Conservation (phyloP, 2,888 invertebrate species). For the Cylindroiulus punctatus region DNA sequence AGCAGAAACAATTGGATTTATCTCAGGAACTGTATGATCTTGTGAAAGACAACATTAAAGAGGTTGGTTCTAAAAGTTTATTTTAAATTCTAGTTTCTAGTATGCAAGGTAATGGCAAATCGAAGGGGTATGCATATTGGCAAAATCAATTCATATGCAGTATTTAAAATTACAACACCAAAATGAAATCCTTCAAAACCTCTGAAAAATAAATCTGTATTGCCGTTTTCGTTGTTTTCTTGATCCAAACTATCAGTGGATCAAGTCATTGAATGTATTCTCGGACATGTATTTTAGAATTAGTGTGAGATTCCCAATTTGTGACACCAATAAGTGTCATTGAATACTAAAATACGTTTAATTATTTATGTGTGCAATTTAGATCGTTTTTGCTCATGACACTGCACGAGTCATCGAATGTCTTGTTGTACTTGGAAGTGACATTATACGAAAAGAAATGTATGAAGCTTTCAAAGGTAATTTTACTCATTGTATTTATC, state of each 20-base stretch:
- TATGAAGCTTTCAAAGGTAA: constrained; percentile 68
- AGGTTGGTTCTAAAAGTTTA: constrained; percentile 58
- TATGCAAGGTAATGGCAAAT: not conserved
- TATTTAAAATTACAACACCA: too few species aligned
- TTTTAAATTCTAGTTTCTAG: not conserved
- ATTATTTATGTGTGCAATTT: not conserved
- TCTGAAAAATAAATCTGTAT: too few species aligned
- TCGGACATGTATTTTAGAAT: too few species aligned
- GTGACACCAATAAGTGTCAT: too few species aligned
- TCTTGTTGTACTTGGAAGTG: constrained; percentile 65
- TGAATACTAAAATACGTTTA: too few species aligned
- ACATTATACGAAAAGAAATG: constrained; percentile 64
- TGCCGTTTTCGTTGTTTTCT: too few species aligned
- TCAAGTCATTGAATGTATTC: too few species aligned
- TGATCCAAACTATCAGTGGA: too few species aligned
- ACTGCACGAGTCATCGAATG: constrained; percentile 69
- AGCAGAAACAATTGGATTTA: constrained; percentile 48
- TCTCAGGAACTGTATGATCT: constrained; percentile 51
- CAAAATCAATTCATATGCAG: not conserved
- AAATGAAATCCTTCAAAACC: too few species aligned
- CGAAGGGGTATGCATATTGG: not conserved
- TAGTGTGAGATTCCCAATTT: too few species aligned
- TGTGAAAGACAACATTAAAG: constrained; percentile 53
- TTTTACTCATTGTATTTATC: too few species aligned
- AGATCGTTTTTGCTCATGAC: constrained; percentile 66